Percentiles rank a stretch among this genome's conserved stretches.
Evolutionary conservation across 2,797 vertebrate genomes (phyloP).

Genomic region (Allobates femoralis): DNA sequence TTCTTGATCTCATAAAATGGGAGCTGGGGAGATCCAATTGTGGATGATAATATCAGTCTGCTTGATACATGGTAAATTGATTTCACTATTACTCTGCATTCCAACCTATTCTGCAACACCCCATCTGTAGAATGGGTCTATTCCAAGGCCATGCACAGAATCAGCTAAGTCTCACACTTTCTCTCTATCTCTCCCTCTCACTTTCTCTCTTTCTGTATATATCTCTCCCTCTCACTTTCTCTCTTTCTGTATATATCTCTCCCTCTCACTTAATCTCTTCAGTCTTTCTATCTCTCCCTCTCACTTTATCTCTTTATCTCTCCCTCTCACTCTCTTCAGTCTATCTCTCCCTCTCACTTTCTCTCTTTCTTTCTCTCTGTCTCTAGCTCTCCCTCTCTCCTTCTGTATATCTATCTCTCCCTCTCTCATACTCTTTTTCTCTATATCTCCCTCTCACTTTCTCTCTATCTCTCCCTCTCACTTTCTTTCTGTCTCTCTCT

Average conservation of each 20-base stretch:
- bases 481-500: no score
- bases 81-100: not conserved
- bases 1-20: conserved; percentile 67
- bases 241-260: no score
- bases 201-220: not conserved
- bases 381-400: no score
- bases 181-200: not conserved
- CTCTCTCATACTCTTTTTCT: not conserved
- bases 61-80: conserved; percentile 74
- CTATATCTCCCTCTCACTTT: not conserved
- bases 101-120: conserved; percentile 13
- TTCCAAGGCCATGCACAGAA: not conserved
- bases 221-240: no score
- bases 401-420: no score
- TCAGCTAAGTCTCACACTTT: no score
- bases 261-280: no score
- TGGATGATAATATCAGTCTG: conserved; percentile 73
- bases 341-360: not conserved
- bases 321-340: no score
- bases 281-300: no score
- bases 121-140: not conserved
- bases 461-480: not conserved
- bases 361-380: not conserved
- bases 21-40: conserved; percentile 67
- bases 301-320: no score